Percentiles rank a stretch among this genome's conserved stretches.
These are phyloP conservation scores for Eupithecia vulgata DNA, from an alignment of 2,888 invertebrate genomes.

Conservation along the genomic window DNA sequence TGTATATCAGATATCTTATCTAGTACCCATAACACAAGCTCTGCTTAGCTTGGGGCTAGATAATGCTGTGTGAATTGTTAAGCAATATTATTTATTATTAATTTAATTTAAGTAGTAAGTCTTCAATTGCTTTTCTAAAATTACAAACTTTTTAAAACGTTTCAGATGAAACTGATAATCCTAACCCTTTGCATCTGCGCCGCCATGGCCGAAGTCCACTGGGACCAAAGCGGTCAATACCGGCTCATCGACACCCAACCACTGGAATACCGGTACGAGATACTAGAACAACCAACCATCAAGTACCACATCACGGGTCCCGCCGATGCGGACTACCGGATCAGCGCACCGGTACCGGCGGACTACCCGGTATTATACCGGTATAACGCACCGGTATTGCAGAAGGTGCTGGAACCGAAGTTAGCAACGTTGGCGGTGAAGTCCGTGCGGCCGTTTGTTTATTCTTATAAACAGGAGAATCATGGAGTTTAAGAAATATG, in stretches of 20 bases:
- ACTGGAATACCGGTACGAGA: conserved; percentile 15
- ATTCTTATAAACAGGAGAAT: conserved; percentile 36
- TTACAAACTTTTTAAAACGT: conserved; percentile 8
- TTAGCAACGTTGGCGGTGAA: conserved; percentile 6
- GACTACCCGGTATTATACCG: conserved; percentile 25
- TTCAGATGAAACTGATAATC: conserved; percentile 52
- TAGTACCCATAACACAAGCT: too few relatives aligned
- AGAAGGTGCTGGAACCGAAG: conserved; percentile 15
- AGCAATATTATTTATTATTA: too few relatives aligned
- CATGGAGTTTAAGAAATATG: background rate
- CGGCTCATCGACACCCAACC: conserved; percentile 34
- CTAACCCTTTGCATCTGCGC: conserved; percentile 40
- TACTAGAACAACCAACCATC: background rate
- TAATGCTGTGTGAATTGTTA: too few relatives aligned
- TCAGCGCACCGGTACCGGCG: conserved; percentile 14
- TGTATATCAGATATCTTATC: too few relatives aligned
- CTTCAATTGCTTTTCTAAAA: background rate
- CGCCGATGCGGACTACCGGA: conserved; percentile 15
- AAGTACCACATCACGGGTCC: conserved; percentile 22
- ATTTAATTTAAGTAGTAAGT: too few relatives aligned
- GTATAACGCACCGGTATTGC: conserved; percentile 11
- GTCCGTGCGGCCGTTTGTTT: conserved; percentile 29
- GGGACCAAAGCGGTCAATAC: conserved; percentile 48
- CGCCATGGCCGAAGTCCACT: conserved; percentile 41
- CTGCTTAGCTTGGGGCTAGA: too few relatives aligned